phyloP scores from a whole-genome alignment of 1,140 invertebrate species.

The Heliconius hewitsoni region DNA sequence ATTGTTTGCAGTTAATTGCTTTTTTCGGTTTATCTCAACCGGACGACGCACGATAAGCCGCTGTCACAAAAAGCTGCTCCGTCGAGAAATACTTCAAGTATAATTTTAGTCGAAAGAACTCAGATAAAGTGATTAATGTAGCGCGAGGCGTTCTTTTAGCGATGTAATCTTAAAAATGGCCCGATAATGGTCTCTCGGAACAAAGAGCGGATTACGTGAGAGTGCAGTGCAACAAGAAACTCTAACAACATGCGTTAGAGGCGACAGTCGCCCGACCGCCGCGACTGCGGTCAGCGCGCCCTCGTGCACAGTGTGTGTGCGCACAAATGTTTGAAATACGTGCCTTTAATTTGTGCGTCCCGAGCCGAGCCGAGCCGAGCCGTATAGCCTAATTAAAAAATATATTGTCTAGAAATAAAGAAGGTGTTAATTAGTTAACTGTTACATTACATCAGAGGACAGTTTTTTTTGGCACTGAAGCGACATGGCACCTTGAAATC shows the following conservation, averaged over 20 bases:
- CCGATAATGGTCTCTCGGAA: slow-evolving; percentile 49
- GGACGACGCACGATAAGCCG: slow-evolving; percentile 31
- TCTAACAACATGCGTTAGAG: not conserved
- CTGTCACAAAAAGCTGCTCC: slow-evolving; percentile 45
- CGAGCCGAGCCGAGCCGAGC: slow-evolving; percentile 7
- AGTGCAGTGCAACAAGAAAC: not conserved
- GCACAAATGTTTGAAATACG: slow-evolving; percentile 27
- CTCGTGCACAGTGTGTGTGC: slow-evolving; percentile 29
- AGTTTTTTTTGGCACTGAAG: no score
- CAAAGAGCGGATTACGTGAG: slow-evolving; percentile 40
- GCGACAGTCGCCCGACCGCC: slow-evolving; percentile 3
- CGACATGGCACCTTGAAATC: no score
- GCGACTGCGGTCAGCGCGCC: slow-evolving; percentile 1
- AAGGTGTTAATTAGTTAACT: no score
- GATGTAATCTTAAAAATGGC: slow-evolving; percentile 55
- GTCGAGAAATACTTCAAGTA: slow-evolving; percentile 40
- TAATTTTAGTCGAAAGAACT: slow-evolving; percentile 42
- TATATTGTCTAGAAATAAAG: not conserved
- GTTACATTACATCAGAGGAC: no score
- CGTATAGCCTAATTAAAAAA: not conserved
- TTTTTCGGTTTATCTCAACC: slow-evolving; percentile 24
- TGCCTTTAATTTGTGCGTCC: slow-evolving; percentile 38
- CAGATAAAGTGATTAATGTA: slow-evolving; percentile 54
- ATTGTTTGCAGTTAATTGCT: slow-evolving; percentile 35
- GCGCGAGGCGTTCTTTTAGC: slow-evolving; percentile 50